These are phyloP conservation scores for Pachyseris speciosa DNA, from an alignment of 64 coral and sea anemone genomes.

Conservation along the genomic window DNA sequence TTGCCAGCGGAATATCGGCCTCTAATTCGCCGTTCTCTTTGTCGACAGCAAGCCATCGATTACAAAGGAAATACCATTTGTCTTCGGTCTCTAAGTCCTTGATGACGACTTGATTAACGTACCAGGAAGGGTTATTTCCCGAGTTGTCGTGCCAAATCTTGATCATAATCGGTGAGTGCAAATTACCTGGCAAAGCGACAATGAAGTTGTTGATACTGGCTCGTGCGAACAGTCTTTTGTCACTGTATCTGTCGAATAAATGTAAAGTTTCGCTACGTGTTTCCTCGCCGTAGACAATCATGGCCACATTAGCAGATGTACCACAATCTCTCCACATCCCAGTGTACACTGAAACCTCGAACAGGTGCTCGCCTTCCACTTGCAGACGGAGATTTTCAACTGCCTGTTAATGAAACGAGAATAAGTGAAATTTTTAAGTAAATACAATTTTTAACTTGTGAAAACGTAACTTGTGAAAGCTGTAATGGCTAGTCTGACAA, in stretches of 20 bases:
- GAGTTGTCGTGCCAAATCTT: constrained; percentile 91
- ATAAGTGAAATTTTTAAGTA: too few species aligned
- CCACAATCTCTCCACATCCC: constrained; percentile 90
- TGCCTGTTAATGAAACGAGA: constrained; percentile 39
- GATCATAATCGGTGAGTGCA: constrained; percentile 57
- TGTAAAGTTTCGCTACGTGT: constrained; percentile 61
- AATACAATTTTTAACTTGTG: too few species aligned
- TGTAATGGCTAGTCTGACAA: too few species aligned
- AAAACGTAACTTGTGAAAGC: too few species aligned
- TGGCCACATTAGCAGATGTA: constrained; percentile 82
- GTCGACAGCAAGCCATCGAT: constrained; percentile 88
- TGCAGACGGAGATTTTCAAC: constrained; percentile 75
- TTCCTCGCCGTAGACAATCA: constrained; percentile 75
- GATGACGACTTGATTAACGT: constrained; percentile 73
- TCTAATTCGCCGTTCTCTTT: constrained; percentile 83
- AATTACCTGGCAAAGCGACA: constrained; percentile 58
- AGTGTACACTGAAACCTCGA: constrained; percentile 79
- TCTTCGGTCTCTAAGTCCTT: constrained; percentile 54
- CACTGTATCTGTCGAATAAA: constrained; percentile 74
- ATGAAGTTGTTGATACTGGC: constrained; percentile 88
- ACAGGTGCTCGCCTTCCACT: constrained; percentile 35
- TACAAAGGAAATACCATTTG: constrained; percentile 80
- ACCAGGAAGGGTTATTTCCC: constrained; percentile 82
- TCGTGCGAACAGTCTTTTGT: constrained; percentile 76
- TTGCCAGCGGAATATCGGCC: constrained; percentile 68